phyloP scores from a whole-genome alignment of 2,113 vertebrate genomes.

The Hypomesus transpacificus region DNA sequence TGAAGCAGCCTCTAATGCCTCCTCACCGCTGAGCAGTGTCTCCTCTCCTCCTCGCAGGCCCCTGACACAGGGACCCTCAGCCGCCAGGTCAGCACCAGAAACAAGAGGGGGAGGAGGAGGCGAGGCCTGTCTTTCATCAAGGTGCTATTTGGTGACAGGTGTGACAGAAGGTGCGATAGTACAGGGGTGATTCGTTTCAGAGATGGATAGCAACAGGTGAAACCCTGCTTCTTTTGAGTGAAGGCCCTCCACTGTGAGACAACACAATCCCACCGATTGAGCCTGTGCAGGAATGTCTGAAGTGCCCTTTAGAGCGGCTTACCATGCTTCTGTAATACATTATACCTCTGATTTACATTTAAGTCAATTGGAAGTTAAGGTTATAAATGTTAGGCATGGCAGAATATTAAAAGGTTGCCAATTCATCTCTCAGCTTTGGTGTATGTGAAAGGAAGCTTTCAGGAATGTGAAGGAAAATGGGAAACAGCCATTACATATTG shows the following conservation, averaged over 20 bases:
- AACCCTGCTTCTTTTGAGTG: slow-evolving; percentile 20
- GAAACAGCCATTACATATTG: no score
- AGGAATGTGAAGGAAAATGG: no score
- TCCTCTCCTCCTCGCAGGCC: slow-evolving; percentile 27
- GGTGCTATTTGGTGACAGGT: slow-evolving; percentile 35
- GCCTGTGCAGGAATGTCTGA: no score
- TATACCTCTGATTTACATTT: no score
- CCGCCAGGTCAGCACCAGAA: neutral
- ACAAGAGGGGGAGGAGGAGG: slow-evolving; percentile 19
- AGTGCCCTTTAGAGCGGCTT: no score
- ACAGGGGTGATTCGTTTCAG: slow-evolving; percentile 36
- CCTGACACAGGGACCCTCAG: slow-evolving; percentile 10
- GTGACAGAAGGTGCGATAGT: slow-evolving; percentile 37
- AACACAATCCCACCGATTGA: neutral
- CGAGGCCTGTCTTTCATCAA: slow-evolving; percentile 34
- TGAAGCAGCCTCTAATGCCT: slow-evolving; percentile 50
- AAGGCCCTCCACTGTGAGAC: neutral
- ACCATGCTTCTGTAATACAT: no score
- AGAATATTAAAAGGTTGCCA: no score
- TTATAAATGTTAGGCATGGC: no score
- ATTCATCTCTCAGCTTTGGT: no score
- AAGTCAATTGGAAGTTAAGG: no score
- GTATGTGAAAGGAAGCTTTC: no score
- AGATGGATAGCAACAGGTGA: slow-evolving; percentile 42
- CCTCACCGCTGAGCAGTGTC: slow-evolving; percentile 33